A percentile compares a stretch with the other conserved stretches of the same genome.
phyloP scores from a whole-genome alignment of 2,797 vertebrate species.

The Avahi laniger region DNA sequence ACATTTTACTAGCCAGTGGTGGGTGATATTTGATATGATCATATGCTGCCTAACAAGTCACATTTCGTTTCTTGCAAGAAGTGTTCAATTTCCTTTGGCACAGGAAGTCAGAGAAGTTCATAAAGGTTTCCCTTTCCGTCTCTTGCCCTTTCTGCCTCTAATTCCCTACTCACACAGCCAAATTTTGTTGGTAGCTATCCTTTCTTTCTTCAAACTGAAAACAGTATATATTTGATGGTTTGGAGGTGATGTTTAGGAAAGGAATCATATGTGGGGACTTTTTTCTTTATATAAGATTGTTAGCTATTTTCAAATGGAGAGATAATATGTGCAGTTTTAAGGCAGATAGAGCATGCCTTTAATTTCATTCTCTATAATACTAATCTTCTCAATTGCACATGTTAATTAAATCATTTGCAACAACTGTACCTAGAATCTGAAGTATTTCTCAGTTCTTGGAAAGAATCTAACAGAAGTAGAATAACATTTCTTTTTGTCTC shows the following conservation, averaged over 20 bases:
- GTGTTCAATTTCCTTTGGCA: background rate
- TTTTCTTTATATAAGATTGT: conserved; percentile 11
- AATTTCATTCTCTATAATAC: background rate
- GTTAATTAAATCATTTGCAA: background rate
- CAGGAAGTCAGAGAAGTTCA: conserved; percentile 4
- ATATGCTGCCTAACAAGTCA: background rate
- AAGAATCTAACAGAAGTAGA: background rate
- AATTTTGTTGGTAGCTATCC: background rate
- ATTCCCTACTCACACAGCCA: background rate
- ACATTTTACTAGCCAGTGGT: background rate
- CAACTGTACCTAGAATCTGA: background rate
- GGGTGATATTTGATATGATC: background rate
- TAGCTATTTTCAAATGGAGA: background rate
- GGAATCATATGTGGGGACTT: background rate
- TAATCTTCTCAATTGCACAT: background rate
- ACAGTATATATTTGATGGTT: background rate
- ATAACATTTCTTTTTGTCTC: background rate
- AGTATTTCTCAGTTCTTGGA: background rate
- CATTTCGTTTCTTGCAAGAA: conserved; percentile 34
- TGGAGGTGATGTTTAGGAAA: background rate
- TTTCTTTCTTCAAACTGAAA: conserved; percentile 43
- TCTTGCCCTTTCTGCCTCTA: background rate
- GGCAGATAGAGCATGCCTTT: background rate
- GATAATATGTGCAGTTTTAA: background rate
- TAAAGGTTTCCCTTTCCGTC: background rate